Base-by-base conservation (phyloP, 2,113 vertebrate genomes). In the Tylochromis polylepis region DNA sequence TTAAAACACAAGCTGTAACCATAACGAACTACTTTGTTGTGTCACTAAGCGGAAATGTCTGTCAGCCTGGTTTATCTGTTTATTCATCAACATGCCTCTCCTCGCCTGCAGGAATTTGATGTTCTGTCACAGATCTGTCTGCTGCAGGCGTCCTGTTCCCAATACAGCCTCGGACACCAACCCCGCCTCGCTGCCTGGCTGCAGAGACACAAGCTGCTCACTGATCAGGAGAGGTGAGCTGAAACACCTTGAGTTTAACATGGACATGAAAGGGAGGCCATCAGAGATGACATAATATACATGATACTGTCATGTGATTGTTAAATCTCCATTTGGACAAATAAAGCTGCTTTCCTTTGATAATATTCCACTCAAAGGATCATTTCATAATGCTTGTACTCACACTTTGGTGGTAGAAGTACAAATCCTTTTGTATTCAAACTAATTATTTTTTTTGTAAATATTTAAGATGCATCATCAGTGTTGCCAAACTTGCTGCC, bases 151-250 rank as follows among this genome's bases (percentile, higher is more conserved):
- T 96, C 97, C 6, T 98, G 97, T 81, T 93, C 86, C 31, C 94
- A 92, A 72, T 97, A 97, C 89, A 88, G 59, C 56, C 93, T 98
- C 82, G 94, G 92, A 1, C 89, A 94, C 11, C 93, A 90, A 56
- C 94, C 95, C 1, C 72, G 89, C 7, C 84, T 98, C 62, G 72
- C 92, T 16, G 87, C 93, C 2, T 96, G 97, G 94, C 93, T 98
- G 51, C 94, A 85, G 7, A 90, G 92, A 41, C 92, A 96, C 81
- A 91, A 80, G 31, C 91, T 95, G 79, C 96, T 98, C 81, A 96
- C 93, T 0, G 97, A 98, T 88, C 97, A 97, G 86, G 96, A 98
- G 95, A 98, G 98, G 98, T 98, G 85, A 92, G 59, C 24, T n/a
- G 20, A 55, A 65, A 14, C 34, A 20, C 4, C 8, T 0, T 11